These are phyloP conservation scores for Orthosia incerta DNA, from an alignment of 2,888 invertebrate genomes.

Conservation along the genomic window DNA sequence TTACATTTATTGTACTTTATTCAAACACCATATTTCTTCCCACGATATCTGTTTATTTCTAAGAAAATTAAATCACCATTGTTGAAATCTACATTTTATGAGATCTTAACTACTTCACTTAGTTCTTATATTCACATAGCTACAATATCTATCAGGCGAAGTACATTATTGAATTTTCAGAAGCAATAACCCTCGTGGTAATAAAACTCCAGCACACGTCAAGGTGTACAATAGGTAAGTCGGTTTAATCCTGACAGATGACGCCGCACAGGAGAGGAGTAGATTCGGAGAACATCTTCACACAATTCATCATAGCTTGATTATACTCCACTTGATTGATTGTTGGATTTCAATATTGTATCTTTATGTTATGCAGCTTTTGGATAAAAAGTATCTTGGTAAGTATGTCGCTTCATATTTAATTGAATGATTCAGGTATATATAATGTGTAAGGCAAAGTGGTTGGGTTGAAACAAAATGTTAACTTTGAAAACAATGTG, in stretches of 20 bases:
- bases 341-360: slow-evolving; percentile 39
- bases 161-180: not conserved
- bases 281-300: slow-evolving; percentile 3
- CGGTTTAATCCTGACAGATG: slow-evolving; percentile 74
- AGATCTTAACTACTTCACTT: too few relatives aligned
- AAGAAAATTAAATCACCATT: too few relatives aligned
- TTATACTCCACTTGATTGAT: slow-evolving; percentile 48
- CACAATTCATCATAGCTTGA: slow-evolving; percentile 42
- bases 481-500: not conserved
- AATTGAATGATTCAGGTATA: not conserved
- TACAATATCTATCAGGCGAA: too few relatives aligned
- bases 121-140: too few relatives aligned
- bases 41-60: too few relatives aligned
- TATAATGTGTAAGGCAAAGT: not conserved
- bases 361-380: not conserved
- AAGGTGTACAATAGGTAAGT: slow-evolving; percentile 69
- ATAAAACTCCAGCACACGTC: slow-evolving; percentile 17
- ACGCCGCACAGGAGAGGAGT: slow-evolving; percentile 10
- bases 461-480: not conserved
- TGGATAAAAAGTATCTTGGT: not conserved
- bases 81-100: too few relatives aligned
- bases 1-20: too few relatives aligned
- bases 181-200: slow-evolving; percentile 4
- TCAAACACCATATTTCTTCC: too few relatives aligned
- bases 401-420: not conserved